Evolutionary conservation across 2,797 vertebrate species (phyloP).

Genomic region (Cyprinodon diabolis): DNA sequence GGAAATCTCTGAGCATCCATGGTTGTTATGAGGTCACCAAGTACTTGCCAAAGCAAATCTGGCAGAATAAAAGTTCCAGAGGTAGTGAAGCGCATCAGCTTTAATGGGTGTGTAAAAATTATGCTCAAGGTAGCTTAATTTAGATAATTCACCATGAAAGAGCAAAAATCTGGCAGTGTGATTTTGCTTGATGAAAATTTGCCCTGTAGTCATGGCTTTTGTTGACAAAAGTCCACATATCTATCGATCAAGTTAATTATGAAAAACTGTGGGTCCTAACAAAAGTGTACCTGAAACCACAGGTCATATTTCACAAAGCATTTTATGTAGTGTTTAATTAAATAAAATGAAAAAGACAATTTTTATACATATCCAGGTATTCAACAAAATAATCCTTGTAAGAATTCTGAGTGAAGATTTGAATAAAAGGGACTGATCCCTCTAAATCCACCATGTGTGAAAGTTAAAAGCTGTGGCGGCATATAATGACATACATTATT

Average conservation of each 20-base stretch:
- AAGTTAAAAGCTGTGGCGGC: background rate
- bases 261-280: background rate
- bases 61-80: slow-evolving; percentile 50
- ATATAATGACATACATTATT: slow-evolving; percentile 1
- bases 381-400: background rate
- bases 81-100: slow-evolving; percentile 40
- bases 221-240: slow-evolving; percentile 1
- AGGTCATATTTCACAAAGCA: background rate
- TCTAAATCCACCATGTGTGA: slow-evolving; percentile 18
- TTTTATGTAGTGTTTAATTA: background rate
- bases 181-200: slow-evolving; percentile 15
- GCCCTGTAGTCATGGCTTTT: background rate
- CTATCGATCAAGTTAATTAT: background rate
- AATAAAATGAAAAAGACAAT: background rate
- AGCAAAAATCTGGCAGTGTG: slow-evolving; percentile 5
- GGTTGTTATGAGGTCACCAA: slow-evolving; percentile 64
- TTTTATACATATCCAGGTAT: background rate
- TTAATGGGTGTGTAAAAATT: slow-evolving; percentile 63
- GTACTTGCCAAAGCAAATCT: slow-evolving; percentile 64
- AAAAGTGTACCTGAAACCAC: background rate
- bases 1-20: slow-evolving; percentile 44
- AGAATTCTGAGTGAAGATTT: background rate
- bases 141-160: slow-evolving; percentile 33
- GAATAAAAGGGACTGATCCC: slow-evolving; percentile 5
- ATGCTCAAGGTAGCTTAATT: slow-evolving; percentile 41